Evolutionary conservation across 2,888 invertebrate species (phyloP), one percentile per base, ranked within the genome.

Genomic region (Zaprionus obscuricornis): DNA sequence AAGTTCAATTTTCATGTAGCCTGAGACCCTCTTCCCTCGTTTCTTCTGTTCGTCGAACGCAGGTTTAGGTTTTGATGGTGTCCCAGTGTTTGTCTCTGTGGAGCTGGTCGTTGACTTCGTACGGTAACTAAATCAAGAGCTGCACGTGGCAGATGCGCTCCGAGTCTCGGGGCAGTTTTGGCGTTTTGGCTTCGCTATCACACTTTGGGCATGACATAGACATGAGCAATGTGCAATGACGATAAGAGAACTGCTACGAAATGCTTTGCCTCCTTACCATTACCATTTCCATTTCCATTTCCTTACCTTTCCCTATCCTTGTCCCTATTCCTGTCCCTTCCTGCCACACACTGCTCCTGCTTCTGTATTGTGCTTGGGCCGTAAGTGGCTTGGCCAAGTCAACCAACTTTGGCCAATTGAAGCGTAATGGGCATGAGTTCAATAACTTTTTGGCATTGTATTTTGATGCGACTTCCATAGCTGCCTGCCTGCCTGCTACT

Each of bases 391-490:
- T 33, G 66, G 33, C 49, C 34, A 59, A 68, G 72, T 68, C 66
- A 68, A 71, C 60, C 60, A 72, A 68, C 72, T 71, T 52, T 49
- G 57, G 63, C 68, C 33, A 87, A 86, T 71, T 82, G 77, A 87
- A 86, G 83, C 86, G 84, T 83, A 83, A 88, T 87, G 88, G 88
- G 82, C 83, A 82, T 79, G 67, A 87, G 88, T 87, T 86, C 88
- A 86, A 86, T 87, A 87, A 74, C 75, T 83, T 83, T 74, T 83
- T 84, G 79, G 84, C 85, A 83, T 67, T 64, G 55, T 71, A 50
- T n/a, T 58, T 54, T 79, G 42, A 63, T 29, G 37, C 58, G n/a
- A 20, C 31, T 22, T 45, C 22, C n/a, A n/a, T n/a, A n/a, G n/a
- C n/a, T n/a, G n/a, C n/a, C n/a, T n/a, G n/a, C n/a, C n/a, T n/a